phyloP scores from a whole-genome alignment of 64 coral and sea anemone genomes.

The Pocillopora verrucosa region DNA sequence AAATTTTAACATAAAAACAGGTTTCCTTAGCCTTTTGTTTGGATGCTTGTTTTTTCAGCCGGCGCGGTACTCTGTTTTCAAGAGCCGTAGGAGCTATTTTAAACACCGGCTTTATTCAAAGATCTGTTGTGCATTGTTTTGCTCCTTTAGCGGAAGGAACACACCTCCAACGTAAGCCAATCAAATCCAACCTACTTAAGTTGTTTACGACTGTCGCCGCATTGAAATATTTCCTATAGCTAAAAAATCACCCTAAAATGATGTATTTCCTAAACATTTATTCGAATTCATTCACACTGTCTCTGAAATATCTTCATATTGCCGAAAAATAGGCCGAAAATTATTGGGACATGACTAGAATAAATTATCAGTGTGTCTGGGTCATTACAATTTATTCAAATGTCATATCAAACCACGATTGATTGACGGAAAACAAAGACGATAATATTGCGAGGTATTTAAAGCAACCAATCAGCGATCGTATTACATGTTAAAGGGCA shows the following conservation, averaged over 20 bases:
- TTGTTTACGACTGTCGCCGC: slow-evolving; percentile 35
- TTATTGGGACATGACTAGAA: slow-evolving; percentile 26
- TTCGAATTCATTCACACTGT: background rate
- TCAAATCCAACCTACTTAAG: background rate
- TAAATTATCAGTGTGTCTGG: slow-evolving; percentile 7
- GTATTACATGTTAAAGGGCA: slow-evolving; percentile 21
- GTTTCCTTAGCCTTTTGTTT: background rate
- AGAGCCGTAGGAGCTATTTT: background rate
- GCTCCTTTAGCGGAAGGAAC: background rate
- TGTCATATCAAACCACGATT: background rate
- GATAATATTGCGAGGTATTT: background rate
- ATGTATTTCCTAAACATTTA: background rate
- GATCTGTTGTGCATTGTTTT: slow-evolving; percentile 17
- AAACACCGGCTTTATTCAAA: slow-evolving; percentile 31
- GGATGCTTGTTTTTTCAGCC: background rate
- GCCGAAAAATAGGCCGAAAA: background rate
- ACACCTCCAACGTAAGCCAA: slow-evolving; percentile 23
- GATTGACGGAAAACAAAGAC: slow-evolving; percentile 5
- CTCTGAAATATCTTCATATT: background rate
- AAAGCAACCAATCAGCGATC: background rate
- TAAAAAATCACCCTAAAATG: background rate
- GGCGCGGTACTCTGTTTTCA: slow-evolving; percentile 4
- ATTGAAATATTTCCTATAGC: background rate
- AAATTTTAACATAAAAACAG: background rate
- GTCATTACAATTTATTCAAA: slow-evolving; percentile 37